Evolutionary conservation across 2,113 vertebrate species (phyloP), one percentile per base, ranked within the genome.

Genomic region (Phasianus colchicus): DNA sequence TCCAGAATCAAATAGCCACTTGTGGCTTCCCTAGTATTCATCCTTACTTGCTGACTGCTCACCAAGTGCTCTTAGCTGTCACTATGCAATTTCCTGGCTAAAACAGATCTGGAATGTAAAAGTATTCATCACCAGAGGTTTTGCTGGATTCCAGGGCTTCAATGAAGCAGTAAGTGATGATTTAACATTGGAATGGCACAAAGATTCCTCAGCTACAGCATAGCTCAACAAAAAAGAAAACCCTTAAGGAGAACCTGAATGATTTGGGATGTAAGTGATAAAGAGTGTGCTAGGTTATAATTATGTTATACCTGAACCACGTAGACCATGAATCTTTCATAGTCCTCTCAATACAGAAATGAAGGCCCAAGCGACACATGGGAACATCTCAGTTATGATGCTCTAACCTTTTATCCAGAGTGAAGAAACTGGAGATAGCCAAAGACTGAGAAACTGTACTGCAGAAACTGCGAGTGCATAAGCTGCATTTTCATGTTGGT

Each of bases 101-200:
- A 88, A 90, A 73, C 73, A 95, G 86, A 91, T 88, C 65, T 93
- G 94, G 96, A 94, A 94, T 95, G 92, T 75, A 40, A 19, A 81
- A 95, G 57, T 81, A 90, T 97, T 94, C 94, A 93, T 90, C 90
- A 89, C 65, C 79, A 91, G 95, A 92, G 88, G 93, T 83, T 95
- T 88, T 83, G 73, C 91, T 64, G 74, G 88, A 97, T 95, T 95
- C 95, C 93, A 76, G 90, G 86, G 60, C 93, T 92, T 82, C 91
- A 93, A 1, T 88, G 91, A 96, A 93, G 96, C 57, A 6, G 70
- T 61, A 83, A 95, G 61, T 93, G 76, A 84, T 83, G 75, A 50
- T 93, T 95, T 93, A 71, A 88, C 95, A 92, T 82, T 69, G 50
- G 83, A 92, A 94, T 75, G 72, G 65, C 69, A 57, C 25, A 80